These are phyloP conservation scores for Paracentrotus lividus DNA, from an alignment of 53 echinoderm and acorn worm genomes.

Conservation along the genomic window DNA sequence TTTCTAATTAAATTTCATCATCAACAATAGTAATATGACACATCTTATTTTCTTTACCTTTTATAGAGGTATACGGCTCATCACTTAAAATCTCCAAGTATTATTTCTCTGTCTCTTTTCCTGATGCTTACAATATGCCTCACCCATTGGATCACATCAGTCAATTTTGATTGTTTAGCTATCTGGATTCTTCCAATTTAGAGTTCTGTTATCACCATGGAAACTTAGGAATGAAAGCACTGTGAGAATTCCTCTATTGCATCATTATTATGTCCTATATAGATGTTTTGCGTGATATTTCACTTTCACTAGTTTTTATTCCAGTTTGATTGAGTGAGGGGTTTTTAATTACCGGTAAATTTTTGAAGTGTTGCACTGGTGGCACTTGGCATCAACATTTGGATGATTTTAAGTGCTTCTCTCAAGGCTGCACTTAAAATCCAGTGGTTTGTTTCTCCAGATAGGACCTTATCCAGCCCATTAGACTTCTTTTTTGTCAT, in stretches of 20 bases:
- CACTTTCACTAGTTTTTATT: not conserved
- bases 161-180: not conserved
- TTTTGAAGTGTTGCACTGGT: conserved; percentile 35
- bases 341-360: not conserved
- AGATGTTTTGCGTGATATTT: not conserved
- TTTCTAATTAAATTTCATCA: not conserved
- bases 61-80: not conserved
- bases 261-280: not conserved
- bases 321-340: not conserved
- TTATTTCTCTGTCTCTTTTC: too few species aligned
- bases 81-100: not conserved
- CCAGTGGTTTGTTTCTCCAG: too few species aligned
- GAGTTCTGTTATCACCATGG: too few species aligned
- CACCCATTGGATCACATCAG: not conserved
- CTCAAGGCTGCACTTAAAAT: too few species aligned
- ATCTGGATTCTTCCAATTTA: not conserved
- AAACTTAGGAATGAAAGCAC: too few species aligned
- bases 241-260: too few species aligned
- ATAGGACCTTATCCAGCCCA: too few species aligned
- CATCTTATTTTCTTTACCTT: not conserved
- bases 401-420: too few species aligned
- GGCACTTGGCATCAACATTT: too few species aligned
- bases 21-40: not conserved
- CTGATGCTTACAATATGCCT: not conserved
- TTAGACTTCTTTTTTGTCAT: too few species aligned